phyloP scores from a whole-genome alignment of 1,140 invertebrate species.

The Palaemon carinicauda region DNA sequence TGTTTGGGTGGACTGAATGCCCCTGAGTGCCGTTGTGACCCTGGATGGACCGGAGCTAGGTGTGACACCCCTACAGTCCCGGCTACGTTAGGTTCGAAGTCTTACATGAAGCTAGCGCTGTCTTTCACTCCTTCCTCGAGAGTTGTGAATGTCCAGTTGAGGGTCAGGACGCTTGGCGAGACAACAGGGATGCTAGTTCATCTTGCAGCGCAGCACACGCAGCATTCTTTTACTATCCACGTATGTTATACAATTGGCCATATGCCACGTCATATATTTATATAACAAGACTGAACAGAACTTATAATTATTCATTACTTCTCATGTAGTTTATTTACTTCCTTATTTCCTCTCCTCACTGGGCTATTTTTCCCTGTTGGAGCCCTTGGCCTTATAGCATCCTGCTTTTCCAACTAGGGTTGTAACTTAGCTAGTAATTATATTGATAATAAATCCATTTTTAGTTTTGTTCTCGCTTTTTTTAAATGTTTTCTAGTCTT shows the following conservation, averaged over 20 bases:
- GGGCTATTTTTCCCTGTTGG: too few relatives aligned
- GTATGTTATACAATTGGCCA: constrained; percentile 25
- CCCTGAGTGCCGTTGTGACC: constrained; percentile 66
- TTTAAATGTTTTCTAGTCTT: not conserved
- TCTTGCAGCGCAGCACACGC: not conserved
- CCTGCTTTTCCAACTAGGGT: too few relatives aligned
- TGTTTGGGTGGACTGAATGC: constrained; percentile 31
- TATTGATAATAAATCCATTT: too few relatives aligned
- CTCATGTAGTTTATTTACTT: too few relatives aligned
- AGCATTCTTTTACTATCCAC: not conserved
- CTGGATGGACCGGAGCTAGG: constrained; percentile 73
- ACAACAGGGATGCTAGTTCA: constrained; percentile 6
- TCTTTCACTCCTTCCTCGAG: constrained; percentile 82
- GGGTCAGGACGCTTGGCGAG: constrained; percentile 1
- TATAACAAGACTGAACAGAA: not conserved
- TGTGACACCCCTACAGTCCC: constrained; percentile 85
- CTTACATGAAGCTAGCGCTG: constrained; percentile 93
- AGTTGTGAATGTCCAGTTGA: not conserved
- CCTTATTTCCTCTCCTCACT: too few relatives aligned
- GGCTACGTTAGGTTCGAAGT: constrained; percentile 86
- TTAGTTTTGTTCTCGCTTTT: not conserved
- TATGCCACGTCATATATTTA: not conserved
- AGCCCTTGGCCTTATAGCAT: too few relatives aligned
- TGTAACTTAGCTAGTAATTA: too few relatives aligned
- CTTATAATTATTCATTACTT: too few relatives aligned